Evolutionary conservation across 2,888 invertebrate genomes (phyloP), one percentile per base, ranked within the genome.

Genomic region (Dexiosoma caninum): DNA sequence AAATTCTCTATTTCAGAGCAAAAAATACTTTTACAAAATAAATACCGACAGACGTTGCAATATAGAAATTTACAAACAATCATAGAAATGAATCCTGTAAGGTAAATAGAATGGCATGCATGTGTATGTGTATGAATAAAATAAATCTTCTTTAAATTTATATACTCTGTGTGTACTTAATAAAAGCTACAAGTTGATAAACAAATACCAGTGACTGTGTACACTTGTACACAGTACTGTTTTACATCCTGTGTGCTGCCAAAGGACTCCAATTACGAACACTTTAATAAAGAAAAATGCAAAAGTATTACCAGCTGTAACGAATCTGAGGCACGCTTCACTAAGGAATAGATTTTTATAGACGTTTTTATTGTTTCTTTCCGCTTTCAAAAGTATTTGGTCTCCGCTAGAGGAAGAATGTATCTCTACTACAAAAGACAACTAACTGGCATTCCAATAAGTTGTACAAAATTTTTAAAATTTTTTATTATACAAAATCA

Each of bases 61-160:
- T 40, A 16, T 5, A 40, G 40, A 49, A 23, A 64, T 49, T 51
- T 51, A 64, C 27, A 64, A 51, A 37, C 35, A 51, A 37, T n/a
- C n/a, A n/a, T n/a, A 64, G 16, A 57, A 46, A 57, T 69, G 44
- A 46, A 69, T 57, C 57, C 69, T 57, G 57, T 46, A 46, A 69
- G 57, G 69, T 23, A 37, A 57, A 35, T 69, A 57, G 16, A 55
- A 69, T 44, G 32, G 42, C 10, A 42, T 12, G 5, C 30, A 67
- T 12, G 42, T n/a, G n/a, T n/a, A n/a, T n/a, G n/a, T n/a, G n/a
- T n/a, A n/a, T n/a, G n/a, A 23, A 44, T 30, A n/a, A 44, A 55
- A 44, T 21, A 42, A 69, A 55, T 69, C 53, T 32, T 19, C 6
- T 6, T 23, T 27, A 42, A 32, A 55, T 30, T 42, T 42, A 12